Evolutionary conservation across 2,797 vertebrate species (phyloP).

Genomic region (Chlorospingus flavigularis): DNA sequence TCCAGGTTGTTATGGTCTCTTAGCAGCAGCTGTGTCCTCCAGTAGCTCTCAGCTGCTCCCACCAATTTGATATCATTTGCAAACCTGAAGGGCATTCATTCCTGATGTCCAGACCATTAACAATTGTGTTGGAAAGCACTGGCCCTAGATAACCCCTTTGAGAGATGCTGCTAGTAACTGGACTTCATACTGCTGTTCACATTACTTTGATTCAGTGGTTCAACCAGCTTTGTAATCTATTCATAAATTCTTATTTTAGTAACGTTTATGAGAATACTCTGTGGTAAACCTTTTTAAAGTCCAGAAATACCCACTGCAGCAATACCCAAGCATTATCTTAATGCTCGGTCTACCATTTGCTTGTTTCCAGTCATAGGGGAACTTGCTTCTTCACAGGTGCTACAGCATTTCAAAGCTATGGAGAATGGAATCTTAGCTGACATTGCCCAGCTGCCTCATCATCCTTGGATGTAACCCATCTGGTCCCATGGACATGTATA

Average conservation of each 20-base stretch:
- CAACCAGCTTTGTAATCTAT: neutral
- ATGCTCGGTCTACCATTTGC: neutral
- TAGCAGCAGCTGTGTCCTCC: neutral
- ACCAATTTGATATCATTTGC: neutral
- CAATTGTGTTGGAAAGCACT: neutral
- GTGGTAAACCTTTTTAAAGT: neutral
- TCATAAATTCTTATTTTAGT: neutral
- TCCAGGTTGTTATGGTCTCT: neutral
- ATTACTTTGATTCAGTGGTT: neutral
- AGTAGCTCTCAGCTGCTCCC: neutral
- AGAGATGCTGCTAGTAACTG: neutral
- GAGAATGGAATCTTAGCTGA: neutral
- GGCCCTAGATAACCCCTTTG: neutral
- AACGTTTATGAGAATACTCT: neutral
- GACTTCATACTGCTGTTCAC: neutral
- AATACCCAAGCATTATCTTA: neutral
- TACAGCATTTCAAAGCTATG: neutral
- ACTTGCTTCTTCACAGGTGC: neutral
- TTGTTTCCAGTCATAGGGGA: neutral
- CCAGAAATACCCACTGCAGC: neutral
- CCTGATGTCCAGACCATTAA: neutral
- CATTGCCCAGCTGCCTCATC: neutral
- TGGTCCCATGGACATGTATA: neutral
- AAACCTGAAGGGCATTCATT: neutral
- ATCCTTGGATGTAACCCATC: neutral